Conservation (phyloP, 2,113 vertebrate genomes). For the Psammodynastes pulverulentus region DNA sequence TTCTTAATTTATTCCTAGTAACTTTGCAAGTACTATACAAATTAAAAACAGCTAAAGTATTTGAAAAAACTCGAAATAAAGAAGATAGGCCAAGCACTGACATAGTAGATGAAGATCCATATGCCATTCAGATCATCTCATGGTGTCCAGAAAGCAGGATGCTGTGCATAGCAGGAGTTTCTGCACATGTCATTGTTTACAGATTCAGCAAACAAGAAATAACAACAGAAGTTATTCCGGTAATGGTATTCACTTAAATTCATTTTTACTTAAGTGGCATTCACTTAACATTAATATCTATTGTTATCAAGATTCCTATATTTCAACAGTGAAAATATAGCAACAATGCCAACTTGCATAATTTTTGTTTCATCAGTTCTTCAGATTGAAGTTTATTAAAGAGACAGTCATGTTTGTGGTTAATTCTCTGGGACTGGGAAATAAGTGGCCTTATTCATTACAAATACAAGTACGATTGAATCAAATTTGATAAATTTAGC, state of each 20-base stretch:
- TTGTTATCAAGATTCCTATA: not conserved
- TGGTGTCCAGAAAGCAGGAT: constrained; percentile 98
- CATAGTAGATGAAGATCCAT: constrained; percentile 95
- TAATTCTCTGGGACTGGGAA: not conserved
- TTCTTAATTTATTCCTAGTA: constrained; percentile 74
- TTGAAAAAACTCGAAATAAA: constrained; percentile 92
- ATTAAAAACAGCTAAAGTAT: constrained; percentile 98
- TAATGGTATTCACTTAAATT: constrained; percentile 52
- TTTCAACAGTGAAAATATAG: not conserved
- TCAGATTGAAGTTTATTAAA: not conserved
- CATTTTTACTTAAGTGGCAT: not conserved
- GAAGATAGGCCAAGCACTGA: constrained; percentile 89
- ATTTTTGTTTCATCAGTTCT: not conserved
- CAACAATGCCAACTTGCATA: not conserved
- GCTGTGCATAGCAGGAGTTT: constrained; percentile 94
- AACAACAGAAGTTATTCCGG: constrained; percentile 91
- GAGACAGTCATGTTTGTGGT: not conserved
- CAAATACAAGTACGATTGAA: not conserved
- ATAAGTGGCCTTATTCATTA: not conserved
- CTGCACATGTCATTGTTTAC: constrained; percentile 93
- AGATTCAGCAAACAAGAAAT: constrained; percentile 97
- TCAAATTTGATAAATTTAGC: not conserved
- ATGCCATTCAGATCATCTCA: constrained; percentile 94
- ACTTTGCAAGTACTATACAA: constrained; percentile 98
- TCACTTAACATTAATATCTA: not conserved